Evolutionary conservation across 64 coral and sea anemone genomes (phyloP).

Genomic region (Porites australiensis): DNA sequence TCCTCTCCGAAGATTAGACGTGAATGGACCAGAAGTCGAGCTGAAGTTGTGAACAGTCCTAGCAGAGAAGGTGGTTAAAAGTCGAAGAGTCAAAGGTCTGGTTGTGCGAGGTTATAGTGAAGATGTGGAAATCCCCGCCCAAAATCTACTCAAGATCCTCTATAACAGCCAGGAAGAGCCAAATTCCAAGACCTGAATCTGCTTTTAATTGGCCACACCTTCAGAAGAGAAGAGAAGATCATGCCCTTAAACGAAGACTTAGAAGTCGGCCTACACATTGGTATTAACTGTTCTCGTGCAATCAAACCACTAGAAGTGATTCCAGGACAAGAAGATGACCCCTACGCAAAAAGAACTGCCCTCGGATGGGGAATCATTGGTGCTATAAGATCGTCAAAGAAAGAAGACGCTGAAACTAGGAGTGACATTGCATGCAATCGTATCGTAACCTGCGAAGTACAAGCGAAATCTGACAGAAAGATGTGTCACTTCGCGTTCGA

Average conservation of each 20-base stretch:
- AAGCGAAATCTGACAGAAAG: not conserved
- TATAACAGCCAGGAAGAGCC: conserved; percentile 31
- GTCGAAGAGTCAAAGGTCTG: not conserved
- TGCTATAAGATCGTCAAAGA: not conserved
- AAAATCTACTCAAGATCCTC: conserved; percentile 41
- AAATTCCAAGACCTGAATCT: conserved; percentile 41
- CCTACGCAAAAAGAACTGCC: not conserved
- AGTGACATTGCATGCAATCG: not conserved
- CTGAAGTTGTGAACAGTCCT: conserved; percentile 15
- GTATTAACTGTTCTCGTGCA: not conserved
- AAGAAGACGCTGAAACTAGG: not conserved
- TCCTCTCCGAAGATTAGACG: not conserved
- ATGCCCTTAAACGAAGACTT: not conserved
- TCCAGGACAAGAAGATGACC: not conserved
- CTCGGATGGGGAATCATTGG: conserved; percentile 44
- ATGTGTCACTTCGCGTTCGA: conserved; percentile 5
- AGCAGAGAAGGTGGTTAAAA: conserved; percentile 16
- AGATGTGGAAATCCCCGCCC: conserved; percentile 8
- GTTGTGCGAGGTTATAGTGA: conserved; percentile 6
- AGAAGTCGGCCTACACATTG: conserved; percentile 54
- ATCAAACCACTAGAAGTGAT: conserved; percentile 4
- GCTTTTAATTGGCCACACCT: conserved; percentile 6
- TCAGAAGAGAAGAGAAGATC: not conserved
- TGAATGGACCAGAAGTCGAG: not conserved
- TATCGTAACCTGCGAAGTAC: not conserved